These are phyloP conservation scores for Mormyrus lacerda DNA, from an alignment of 2,113 vertebrate species.

Conservation along the genomic window DNA sequence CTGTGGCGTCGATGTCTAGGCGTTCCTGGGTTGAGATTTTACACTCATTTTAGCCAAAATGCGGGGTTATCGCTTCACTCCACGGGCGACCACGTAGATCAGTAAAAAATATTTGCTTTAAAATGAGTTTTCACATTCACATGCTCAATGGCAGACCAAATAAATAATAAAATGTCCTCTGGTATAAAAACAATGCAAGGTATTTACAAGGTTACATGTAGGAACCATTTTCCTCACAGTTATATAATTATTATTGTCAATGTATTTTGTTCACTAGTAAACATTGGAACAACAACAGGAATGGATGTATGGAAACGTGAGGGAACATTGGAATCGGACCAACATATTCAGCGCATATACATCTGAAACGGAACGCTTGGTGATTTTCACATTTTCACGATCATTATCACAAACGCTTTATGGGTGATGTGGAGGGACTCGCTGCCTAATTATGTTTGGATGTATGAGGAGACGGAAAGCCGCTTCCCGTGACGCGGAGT, in stretches of 20 bases:
- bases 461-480: not conserved
- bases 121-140: conserved; percentile 53
- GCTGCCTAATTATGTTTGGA: not conserved
- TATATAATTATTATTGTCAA: conserved; percentile 31
- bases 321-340: conserved; percentile 39
- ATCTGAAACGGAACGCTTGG: not conserved
- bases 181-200: conserved; percentile 56
- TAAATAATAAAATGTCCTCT: conserved; percentile 52
- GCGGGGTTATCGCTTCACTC: conserved; percentile 47
- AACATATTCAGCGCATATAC: not conserved
- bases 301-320: not conserved
- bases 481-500: not conserved
- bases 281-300: not conserved
- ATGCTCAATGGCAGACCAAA: conserved; percentile 66
- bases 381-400: conserved; percentile 1
- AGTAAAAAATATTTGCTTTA: conserved; percentile 42
- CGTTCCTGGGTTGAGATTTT: conserved; percentile 58
- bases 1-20: conserved; percentile 46
- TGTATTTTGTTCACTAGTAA: conserved; percentile 36
- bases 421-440: not conserved
- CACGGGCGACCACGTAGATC: conserved; percentile 58
- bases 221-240: conserved; percentile 55
- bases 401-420: not conserved
- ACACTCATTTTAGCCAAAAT: conserved; percentile 47
- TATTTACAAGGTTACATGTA: conserved; percentile 81